Evolutionary conservation across 2,797 vertebrate genomes (phyloP), one percentile per base, ranked within the genome.

Genomic region (Nasua narica): DNA sequence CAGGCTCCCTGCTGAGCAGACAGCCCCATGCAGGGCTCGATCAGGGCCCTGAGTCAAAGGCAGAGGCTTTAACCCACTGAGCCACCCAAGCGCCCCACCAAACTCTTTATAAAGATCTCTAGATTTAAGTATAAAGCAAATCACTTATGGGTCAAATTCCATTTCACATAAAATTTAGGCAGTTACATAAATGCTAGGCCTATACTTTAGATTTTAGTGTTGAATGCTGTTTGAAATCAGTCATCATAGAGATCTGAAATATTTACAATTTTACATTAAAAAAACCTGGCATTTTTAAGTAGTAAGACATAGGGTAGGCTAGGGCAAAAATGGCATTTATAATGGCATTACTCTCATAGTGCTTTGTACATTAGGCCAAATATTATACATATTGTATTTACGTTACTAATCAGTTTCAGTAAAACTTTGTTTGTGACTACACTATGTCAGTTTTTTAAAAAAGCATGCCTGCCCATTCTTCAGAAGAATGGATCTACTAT

Each of bases 161-260:
- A 40, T 37, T 97, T 94, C 85, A 95, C 14, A 84, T 72, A 87
- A 79, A 94, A 83, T 77, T 60, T 83, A 82, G 35, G 21, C 21
- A 92, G 19, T 8, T 96, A 27, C 29, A 81, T 32, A 95, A 94
- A 85, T 65, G 67, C 4, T 93, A 74, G 76, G 62, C 60, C 72
- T 92, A 32, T 70, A 86, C 74, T 96, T 89, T 70, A 40, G 56
- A 46, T 76, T 87, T 78, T 25, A 84, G 23, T 69, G 15, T 21
- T 85, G 27, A 90, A 76, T 76, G 58, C 18, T 93, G 48, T 87
- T 83, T 82, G 43, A 93, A 96, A 87, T 62, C 11, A 84, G 54
- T 62, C 32, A 50, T 27, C 25, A 35, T 62, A 90, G 62, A 91
- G 16, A 74, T 40, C 48, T 93, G 37, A 91, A 93, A 95, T 92